Conservation (phyloP, 2,888 invertebrate genomes). For the Conomelus anceps region DNA sequence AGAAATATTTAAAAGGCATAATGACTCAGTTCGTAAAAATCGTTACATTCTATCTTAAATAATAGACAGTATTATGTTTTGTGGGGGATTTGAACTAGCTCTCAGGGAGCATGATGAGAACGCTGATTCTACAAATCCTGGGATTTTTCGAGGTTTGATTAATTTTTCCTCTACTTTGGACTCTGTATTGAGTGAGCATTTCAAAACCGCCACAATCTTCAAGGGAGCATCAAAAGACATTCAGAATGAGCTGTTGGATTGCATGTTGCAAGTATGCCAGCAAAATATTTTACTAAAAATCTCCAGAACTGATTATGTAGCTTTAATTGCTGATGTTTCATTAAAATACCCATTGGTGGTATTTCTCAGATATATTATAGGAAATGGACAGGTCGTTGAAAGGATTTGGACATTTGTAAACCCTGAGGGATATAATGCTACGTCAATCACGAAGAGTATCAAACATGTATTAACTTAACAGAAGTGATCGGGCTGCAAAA, state of each 20-base stretch:
- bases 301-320: slow-evolving; percentile 24
- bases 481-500: slow-evolving; percentile 24
- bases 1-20: no score
- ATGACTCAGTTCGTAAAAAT: no score
- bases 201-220: neutral
- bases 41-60: no score
- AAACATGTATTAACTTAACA: no score
- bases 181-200: neutral
- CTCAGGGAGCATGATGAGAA: neutral
- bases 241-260: slow-evolving; percentile 16
- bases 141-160: slow-evolving; percentile 11
- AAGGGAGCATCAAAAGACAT: slow-evolving; percentile 15
- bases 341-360: slow-evolving; percentile 26
- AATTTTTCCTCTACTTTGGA: slow-evolving; percentile 14
- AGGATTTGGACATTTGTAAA: slow-evolving; percentile 28
- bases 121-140: slow-evolving; percentile 6
- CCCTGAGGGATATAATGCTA: slow-evolving; percentile 19
- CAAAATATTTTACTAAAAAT: slow-evolving; percentile 27
- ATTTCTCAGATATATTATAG: slow-evolving; percentile 27
- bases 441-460: slow-evolving; percentile 28
- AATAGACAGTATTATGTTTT: slow-evolving; percentile 13
- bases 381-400: slow-evolving; percentile 28
- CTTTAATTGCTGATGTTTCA: slow-evolving; percentile 29
- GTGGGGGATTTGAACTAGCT: neutral
- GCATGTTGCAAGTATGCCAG: slow-evolving; percentile 14